These are phyloP conservation scores for Botia almorhae DNA, from an alignment of 2,797 vertebrate species.

Conservation along the genomic window DNA sequence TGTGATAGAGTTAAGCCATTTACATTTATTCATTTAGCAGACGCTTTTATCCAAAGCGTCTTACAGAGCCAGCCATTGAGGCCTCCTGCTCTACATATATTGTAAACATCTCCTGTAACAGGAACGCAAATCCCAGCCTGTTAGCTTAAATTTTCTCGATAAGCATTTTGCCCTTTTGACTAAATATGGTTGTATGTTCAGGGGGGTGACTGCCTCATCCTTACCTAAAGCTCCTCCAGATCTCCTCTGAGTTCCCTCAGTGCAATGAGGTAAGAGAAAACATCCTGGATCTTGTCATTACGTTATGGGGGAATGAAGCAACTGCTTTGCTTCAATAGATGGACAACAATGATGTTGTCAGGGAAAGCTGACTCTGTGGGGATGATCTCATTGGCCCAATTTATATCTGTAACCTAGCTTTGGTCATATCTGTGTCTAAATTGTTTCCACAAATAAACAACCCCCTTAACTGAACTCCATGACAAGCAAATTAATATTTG, in stretches of 20 bases:
- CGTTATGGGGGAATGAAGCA: constrained; percentile 24
- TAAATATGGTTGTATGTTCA: constrained; percentile 52
- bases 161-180: constrained; percentile 32
- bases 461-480: not conserved
- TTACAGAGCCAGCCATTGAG: too few relatives aligned
- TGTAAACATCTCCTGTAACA: not conserved
- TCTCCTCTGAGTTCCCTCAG: constrained; percentile 40
- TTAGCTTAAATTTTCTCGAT: constrained; percentile 46
- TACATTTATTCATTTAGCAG: too few relatives aligned
- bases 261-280: constrained; percentile 47
- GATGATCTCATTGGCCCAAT: constrained; percentile 54
- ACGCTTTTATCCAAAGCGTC: too few relatives aligned
- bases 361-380: constrained; percentile 18
- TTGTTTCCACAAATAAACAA: constrained; percentile 5
- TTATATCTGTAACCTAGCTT: constrained; percentile 45
- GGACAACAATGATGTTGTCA: constrained; percentile 54
- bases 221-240: constrained; percentile 18
- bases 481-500: not conserved
- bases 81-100: not conserved
- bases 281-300: constrained; percentile 58
- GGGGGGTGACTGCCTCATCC: not conserved
- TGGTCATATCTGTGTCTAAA: not conserved
- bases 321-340: constrained; percentile 24
- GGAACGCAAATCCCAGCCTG: constrained; percentile 21
- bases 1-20: too few relatives aligned